Percentiles rank a stretch among this genome's conserved stretches.
These are phyloP conservation scores for Gorsachius magnificus DNA, from an alignment of 2,797 vertebrate species.

Conservation along the genomic window DNA sequence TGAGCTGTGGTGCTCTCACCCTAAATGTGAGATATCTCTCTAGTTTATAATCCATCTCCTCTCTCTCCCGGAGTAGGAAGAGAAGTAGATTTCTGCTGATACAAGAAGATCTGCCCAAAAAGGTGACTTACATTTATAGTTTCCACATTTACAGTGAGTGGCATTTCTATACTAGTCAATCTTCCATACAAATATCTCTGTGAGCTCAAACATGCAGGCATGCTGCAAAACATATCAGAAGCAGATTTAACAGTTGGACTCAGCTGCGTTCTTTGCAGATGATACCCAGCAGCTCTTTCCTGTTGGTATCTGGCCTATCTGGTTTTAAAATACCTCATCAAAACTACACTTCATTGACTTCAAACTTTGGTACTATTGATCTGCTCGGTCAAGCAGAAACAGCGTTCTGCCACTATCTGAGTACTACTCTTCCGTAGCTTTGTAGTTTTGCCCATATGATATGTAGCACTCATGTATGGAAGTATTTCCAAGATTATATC, in stretches of 20 bases:
- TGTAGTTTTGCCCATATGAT: not conserved
- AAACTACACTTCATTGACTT: not conserved
- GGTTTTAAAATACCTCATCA: not conserved
- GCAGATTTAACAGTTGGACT: not conserved
- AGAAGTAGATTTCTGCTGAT: not conserved
- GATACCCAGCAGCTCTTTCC: not conserved
- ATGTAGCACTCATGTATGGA: not conserved
- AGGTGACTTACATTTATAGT: not conserved
- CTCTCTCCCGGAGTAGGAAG: not conserved
- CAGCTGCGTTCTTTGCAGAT: not conserved
- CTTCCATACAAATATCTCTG: not conserved
- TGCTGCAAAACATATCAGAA: not conserved
- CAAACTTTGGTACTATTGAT: not conserved
- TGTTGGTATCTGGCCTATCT: not conserved
- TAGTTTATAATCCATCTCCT: not conserved
- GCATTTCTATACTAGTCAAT: not conserved
- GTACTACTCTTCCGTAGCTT: not conserved
- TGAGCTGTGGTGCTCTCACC: accelerated
- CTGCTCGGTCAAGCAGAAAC: not conserved
- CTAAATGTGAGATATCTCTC: not conserved
- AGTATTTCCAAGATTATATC: not conserved
- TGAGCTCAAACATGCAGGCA: not conserved
- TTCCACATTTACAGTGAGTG: not conserved
- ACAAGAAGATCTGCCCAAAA: not conserved
- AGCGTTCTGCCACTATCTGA: not conserved